phyloP scores from a whole-genome alignment of 2,888 invertebrate species.

The Lithophane socia region DNA sequence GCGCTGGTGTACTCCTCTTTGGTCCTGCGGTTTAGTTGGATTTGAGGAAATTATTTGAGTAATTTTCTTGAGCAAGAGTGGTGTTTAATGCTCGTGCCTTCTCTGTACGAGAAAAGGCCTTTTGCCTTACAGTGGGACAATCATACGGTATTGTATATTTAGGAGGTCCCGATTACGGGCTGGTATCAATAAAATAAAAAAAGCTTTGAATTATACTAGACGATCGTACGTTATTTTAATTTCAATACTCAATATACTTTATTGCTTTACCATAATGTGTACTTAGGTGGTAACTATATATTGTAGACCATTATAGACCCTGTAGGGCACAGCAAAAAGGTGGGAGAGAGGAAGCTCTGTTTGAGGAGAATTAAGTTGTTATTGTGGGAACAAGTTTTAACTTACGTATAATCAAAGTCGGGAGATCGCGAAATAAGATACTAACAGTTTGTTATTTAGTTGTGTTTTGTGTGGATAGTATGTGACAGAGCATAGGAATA shows the following conservation, averaged over 20 bases:
- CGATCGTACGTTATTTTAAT: background rate
- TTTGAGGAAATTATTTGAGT: background rate
- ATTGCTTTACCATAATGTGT: too few relatives aligned
- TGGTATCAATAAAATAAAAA: background rate
- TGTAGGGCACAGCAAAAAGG: too few relatives aligned
- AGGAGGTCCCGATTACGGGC: background rate
- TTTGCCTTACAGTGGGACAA: background rate
- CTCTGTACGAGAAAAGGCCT: background rate
- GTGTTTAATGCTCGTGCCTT: too few relatives aligned
- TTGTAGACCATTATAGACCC: too few relatives aligned
- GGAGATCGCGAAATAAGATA: too few relatives aligned
- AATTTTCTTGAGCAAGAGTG: background rate
- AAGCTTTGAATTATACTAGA: too few relatives aligned
- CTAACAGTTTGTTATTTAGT: background rate
- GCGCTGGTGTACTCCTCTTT: slow-evolving; percentile 71
- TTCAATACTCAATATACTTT: too few relatives aligned
- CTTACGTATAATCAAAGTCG: too few relatives aligned
- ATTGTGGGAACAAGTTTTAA: too few relatives aligned
- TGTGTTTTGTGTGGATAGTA: background rate
- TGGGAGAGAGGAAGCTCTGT: too few relatives aligned
- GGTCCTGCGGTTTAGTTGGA: slow-evolving; percentile 21
- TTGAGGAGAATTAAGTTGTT: too few relatives aligned
- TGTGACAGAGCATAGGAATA: background rate
- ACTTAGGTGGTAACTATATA: too few relatives aligned
- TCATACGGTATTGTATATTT: background rate